These are phyloP conservation scores for Metopolophium dirhodum DNA, from an alignment of 1,140 invertebrate species.

Conservation along the genomic window DNA sequence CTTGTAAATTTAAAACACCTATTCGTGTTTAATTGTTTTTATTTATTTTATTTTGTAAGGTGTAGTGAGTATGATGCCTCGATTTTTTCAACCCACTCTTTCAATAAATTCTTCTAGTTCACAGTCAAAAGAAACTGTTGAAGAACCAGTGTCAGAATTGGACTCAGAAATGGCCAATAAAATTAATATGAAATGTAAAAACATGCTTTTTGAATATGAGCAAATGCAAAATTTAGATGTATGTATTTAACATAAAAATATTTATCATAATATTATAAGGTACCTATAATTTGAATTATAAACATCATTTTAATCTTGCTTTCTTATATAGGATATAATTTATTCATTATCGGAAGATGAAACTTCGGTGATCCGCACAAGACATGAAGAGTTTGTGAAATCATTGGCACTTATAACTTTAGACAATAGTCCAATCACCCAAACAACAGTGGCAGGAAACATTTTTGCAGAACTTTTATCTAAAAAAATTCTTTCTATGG, in stretches of 20 bases:
- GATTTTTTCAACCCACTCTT: no score
- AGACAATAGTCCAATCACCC: neutral
- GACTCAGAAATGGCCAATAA: neutral
- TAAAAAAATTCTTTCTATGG: constrained; percentile 20
- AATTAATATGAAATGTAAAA: constrained; percentile 40
- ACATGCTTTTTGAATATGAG: constrained; percentile 29
- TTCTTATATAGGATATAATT: constrained; percentile 24
- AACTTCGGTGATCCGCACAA: neutral
- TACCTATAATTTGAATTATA: neutral
- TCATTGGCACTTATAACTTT: neutral
- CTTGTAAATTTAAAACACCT: no score
- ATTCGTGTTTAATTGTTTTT: no score
- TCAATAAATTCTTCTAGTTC: no score
- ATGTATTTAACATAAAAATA: neutral
- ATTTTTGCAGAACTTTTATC: constrained; percentile 47
- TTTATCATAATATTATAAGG: neutral
- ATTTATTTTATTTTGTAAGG: no score
- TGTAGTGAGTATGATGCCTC: no score
- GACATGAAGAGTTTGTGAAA: constrained; percentile 40
- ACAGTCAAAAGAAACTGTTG: no score
- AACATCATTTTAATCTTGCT: neutral
- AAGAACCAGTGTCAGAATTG: no score
- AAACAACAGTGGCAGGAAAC: constrained; percentile 14
- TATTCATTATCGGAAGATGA: constrained; percentile 15
- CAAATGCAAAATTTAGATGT: constrained; percentile 41